These are phyloP conservation scores for Sciaenops ocellatus DNA, from an alignment of 2,797 vertebrate genomes.

Conservation along the genomic window DNA sequence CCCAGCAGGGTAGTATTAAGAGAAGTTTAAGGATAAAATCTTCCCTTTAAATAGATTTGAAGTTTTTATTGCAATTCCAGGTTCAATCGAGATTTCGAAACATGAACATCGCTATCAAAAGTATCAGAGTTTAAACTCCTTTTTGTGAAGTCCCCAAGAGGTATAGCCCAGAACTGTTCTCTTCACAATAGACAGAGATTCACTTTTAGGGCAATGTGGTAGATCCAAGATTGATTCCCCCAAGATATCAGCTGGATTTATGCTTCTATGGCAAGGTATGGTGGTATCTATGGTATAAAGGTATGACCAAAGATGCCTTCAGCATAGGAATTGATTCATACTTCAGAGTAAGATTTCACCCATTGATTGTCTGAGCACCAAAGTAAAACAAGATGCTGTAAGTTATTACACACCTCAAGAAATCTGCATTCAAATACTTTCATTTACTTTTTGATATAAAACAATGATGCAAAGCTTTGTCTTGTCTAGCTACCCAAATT, in stretches of 20 bases:
- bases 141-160: slow-evolving; percentile 13
- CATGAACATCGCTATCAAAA: slow-evolving; percentile 14
- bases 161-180: slow-evolving; percentile 4
- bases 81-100: slow-evolving; percentile 15
- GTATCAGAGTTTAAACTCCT: slow-evolving; percentile 9
- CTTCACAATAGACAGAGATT: slow-evolving; percentile 25
- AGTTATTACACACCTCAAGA: not conserved
- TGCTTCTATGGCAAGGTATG: not conserved
- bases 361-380: not conserved
- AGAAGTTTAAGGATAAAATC: slow-evolving; percentile 27
- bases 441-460: not conserved
- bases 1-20: slow-evolving; percentile 19
- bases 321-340: not conserved
- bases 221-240: not conserved
- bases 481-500: not conserved
- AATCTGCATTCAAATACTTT: not conserved
- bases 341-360: not conserved
- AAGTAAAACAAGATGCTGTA: not conserved
- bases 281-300: too few species aligned
- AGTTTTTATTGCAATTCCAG: slow-evolving; percentile 21
- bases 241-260: not conserved
- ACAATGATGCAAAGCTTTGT: not conserved
- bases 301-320: not conserved
- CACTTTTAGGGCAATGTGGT: slow-evolving; percentile 16
- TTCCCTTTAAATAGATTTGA: not conserved